Evolutionary conservation across 1,140 invertebrate genomes (phyloP).

Genomic region (Zaprionus lachaisei): DNA sequence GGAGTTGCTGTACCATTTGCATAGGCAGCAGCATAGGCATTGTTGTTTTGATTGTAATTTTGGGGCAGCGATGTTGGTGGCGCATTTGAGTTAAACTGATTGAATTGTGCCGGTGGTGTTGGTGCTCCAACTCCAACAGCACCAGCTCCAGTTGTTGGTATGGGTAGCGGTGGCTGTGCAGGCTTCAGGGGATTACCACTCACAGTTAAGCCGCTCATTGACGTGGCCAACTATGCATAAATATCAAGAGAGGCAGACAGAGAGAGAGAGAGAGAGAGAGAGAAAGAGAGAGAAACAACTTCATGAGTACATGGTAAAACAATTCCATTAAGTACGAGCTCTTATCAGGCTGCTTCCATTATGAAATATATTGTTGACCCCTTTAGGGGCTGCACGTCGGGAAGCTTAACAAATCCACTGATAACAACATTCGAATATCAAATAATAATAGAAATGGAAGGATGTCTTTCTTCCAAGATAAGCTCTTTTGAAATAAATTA

Average conservation of each 20-base stretch:
- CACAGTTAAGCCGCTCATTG: constrained; percentile 73
- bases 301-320: constrained; percentile 25
- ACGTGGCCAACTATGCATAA: constrained; percentile 65
- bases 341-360: constrained; percentile 55
- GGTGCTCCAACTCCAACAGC: constrained; percentile 28
- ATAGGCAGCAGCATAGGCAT: constrained; percentile 58
- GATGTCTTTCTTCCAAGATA: not conserved
- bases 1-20: constrained; percentile 55
- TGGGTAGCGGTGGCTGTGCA: constrained; percentile 37
- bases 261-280: not conserved
- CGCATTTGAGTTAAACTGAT: constrained; percentile 66
- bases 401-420: constrained; percentile 1
- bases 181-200: constrained; percentile 70
- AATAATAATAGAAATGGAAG: not conserved
- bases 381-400: constrained; percentile 13
- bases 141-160: constrained; percentile 5
- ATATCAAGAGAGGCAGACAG: not conserved
- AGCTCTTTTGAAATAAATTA: not conserved
- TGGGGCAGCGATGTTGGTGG: constrained; percentile 34
- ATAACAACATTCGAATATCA: not conserved
- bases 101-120: constrained; percentile 47
- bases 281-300: not conserved
- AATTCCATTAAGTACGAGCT: constrained; percentile 38
- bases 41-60: constrained; percentile 64
- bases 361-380: constrained; percentile 33